Conservation (phyloP, 2,113 vertebrate species). For the Oreocharis arfaki region DNA sequence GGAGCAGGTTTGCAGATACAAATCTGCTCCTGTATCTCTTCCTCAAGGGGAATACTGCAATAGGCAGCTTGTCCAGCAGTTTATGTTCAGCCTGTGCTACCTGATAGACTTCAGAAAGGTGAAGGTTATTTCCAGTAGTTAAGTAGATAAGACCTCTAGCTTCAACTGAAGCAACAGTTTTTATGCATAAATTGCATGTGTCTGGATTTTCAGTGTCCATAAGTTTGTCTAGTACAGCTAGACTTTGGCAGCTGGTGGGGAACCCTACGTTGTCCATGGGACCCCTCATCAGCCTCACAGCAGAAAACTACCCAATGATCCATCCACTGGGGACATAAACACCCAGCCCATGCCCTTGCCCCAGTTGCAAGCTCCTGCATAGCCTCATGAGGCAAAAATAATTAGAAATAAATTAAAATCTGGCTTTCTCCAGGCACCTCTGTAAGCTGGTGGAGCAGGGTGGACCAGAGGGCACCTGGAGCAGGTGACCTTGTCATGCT, state of each 20-base stretch:
- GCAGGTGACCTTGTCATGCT: neutral
- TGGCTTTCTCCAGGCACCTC: neutral
- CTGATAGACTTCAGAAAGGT: neutral
- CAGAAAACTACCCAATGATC: neutral
- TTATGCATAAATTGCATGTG: neutral
- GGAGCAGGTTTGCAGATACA: neutral
- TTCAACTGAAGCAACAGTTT: neutral
- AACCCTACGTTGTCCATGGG: neutral
- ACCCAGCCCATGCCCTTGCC: neutral
- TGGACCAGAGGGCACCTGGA: neutral
- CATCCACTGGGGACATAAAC: fast-evolving
- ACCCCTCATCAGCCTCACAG: neutral
- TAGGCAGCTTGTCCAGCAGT: neutral
- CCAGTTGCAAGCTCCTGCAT: neutral
- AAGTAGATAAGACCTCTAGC: neutral
- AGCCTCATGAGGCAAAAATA: neutral
- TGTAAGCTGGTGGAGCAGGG: neutral
- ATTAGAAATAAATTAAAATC: neutral
- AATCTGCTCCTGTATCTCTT: neutral
- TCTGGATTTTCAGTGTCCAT: neutral
- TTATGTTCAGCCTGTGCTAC: neutral
- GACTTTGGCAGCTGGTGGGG: neutral
- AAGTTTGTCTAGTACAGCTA: neutral
- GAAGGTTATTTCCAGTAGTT: neutral
- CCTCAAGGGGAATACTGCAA: neutral